These are phyloP conservation scores for Drosophila serrata DNA, from an alignment of 1,140 invertebrate genomes.

Conservation along the genomic window DNA sequence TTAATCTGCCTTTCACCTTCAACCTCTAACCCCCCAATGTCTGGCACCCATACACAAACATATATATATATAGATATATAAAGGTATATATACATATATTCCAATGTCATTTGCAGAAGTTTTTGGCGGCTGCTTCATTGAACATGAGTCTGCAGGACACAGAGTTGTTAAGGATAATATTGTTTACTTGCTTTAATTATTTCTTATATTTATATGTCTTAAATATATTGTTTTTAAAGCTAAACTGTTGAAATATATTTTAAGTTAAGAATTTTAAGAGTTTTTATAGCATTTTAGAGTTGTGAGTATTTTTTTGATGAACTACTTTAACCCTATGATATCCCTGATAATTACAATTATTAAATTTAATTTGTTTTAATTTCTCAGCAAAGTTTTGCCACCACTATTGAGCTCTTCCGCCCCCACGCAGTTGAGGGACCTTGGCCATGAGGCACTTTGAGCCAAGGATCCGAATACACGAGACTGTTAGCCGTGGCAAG, in stretches of 20 bases:
- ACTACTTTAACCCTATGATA: neutral
- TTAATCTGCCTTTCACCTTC: conserved; percentile 24
- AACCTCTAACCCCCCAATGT: neutral
- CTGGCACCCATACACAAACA: conserved; percentile 7
- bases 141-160: conserved; percentile 26
- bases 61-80: neutral
- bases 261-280: no score
- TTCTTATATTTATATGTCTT: neutral
- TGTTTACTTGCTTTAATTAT: neutral
- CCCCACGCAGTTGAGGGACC: conserved; percentile 44
- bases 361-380: neutral
- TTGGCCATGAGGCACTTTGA: conserved; percentile 56
- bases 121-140: conserved; percentile 32
- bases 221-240: neutral
- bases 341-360: neutral
- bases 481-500: conserved; percentile 31
- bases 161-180: neutral
- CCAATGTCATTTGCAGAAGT: conserved; percentile 71
- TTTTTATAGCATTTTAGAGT: neutral
- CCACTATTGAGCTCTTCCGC: conserved; percentile 8
- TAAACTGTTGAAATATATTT: neutral
- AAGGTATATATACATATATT: conserved; percentile 1
- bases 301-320: neutral
- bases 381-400: neutral
- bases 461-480: conserved; percentile 32